Base-by-base conservation (phyloP, 2,113 vertebrate species). In the Morone chrysops region DNA sequence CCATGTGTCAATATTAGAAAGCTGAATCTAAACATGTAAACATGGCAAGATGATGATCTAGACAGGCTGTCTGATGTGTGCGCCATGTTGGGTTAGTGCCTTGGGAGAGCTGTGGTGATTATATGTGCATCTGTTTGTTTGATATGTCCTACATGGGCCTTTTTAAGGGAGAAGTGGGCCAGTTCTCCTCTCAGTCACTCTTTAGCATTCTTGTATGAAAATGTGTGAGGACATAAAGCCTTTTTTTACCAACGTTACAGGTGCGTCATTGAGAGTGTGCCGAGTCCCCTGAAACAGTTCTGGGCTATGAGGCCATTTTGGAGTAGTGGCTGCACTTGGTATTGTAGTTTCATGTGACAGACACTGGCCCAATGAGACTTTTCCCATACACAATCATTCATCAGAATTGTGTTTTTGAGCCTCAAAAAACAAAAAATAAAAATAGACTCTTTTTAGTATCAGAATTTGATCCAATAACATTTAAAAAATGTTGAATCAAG, bases 21-120 rank as follows among this genome's bases (percentile, higher is more conserved):
- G 17, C 54, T 77, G 57, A 70, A 41, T 57, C 67, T 88, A 80
- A 84, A 80, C 75, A 81, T 79, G 80, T 51, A 63, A 85, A 82
- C 61, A 81, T 70, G 76, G 13, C 51, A 40, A 70, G 80, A 75
- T 61, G 41, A 3, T n/a, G 59, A 68, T 82, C 25, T 47, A 22
- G 40, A 81, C 68, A 43, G 62, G n/a, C 76, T 78, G 77, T 80
- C 16, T 20, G 18, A 22, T 47, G 54, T 80, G 72, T 53, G 22
- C 6, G 4, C 51, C 61, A 60, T 68, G 76, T 65, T 78, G 63
- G 50, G 48, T 77, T 50, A 51, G 40, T 76, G 68, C 84, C 25
- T 73, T 65, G 8, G 70, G 76, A 82, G 22, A 13, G 38, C 22
- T 50, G 45, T 47, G 41, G 61, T 18, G 14, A 79, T 78, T 68